Base-by-base conservation (phyloP, 30 jellyfish, hydroid and myxozoan genomes). In the Cassiopea xamachana region DNA sequence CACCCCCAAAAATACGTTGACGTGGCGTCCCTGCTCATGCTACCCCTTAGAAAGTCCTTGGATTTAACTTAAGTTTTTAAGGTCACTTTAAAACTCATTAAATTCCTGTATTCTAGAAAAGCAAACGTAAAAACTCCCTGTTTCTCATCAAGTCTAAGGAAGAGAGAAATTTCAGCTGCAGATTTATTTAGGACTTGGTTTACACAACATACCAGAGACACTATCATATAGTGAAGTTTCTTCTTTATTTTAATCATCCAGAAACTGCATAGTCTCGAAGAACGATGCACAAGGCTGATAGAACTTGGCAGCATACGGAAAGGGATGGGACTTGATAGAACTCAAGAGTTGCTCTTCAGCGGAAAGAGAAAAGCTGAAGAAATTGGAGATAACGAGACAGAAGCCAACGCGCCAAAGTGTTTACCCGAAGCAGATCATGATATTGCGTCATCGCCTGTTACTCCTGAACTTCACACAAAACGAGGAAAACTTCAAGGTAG, bases 271-370 rank as follows among this genome's bases (percentile, higher is more conserved):
- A 58, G 39, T 44, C 92, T 84, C 44, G 69, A 58, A 2, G 73
- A 71, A 17, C 76, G 72, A 1, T 84, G 92, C 58, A 73, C 51
- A 70, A 51, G 51, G 8, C 77, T 69, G 15, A 84, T 69, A 46
- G 13, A n/a, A 59, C 69, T 84, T 14, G 13, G 48, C 17, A 70
- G 70, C 7, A 85, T 84, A 64, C 77, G 51, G 60, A 71, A 50
- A 6, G 92, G 85, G 14, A 84, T 84, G 92, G 92, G 92, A 79
- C 85, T 84, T 13, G 49, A 84, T 44, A 83, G 70, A 67, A 84
- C 92, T 43, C 84, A 71, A 47, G 92, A 70, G 46, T 59, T 84
- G 27, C 83, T 84, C 7, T 84, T 13, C 64, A 55, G 92, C 58
- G 75, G 75, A 44, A 82, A n/a, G 19, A 82, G 80, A 67, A 82